phyloP scores from a whole-genome alignment of 2,888 invertebrate genomes.

The Xanthia icteritia region DNA sequence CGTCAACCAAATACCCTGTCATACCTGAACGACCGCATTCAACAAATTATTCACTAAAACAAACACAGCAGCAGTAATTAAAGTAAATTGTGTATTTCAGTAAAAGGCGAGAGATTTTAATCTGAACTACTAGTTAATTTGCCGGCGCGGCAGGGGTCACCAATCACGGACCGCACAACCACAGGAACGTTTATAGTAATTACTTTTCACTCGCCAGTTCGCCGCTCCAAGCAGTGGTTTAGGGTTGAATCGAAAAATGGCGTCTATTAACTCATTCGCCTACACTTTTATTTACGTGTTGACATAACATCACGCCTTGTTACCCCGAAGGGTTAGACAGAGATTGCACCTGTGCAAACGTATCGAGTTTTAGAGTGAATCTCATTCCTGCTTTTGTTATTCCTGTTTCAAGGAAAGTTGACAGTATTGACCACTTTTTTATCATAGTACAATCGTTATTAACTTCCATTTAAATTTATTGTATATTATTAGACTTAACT shows the following conservation, averaged over 20 bases:
- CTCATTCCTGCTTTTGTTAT: too few species aligned
- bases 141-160: constrained; percentile 13
- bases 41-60: constrained; percentile 28
- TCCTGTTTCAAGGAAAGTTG: too few species aligned
- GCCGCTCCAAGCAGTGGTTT: constrained; percentile 1
- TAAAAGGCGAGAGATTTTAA: constrained; percentile 35
- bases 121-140: constrained; percentile 52
- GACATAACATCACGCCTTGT: too few species aligned
- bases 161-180: constrained; percentile 47
- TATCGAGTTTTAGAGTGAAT: too few species aligned
- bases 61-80: constrained; percentile 25
- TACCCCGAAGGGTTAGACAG: too few species aligned
- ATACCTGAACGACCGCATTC: background rate
- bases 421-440: too few species aligned
- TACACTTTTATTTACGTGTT: background rate
- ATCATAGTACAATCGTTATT: too few species aligned
- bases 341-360: too few species aligned
- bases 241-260: constrained; percentile 5
- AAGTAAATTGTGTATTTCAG: constrained; percentile 29
- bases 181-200: constrained; percentile 44
- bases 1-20: background rate
- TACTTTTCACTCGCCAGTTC: constrained; percentile 36
- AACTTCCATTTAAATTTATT: too few species aligned
- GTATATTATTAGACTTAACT: too few species aligned
- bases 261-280: background rate